Base-by-base conservation (phyloP, 2,113 vertebrate species). In the Oncorhynchus masou region DNA sequence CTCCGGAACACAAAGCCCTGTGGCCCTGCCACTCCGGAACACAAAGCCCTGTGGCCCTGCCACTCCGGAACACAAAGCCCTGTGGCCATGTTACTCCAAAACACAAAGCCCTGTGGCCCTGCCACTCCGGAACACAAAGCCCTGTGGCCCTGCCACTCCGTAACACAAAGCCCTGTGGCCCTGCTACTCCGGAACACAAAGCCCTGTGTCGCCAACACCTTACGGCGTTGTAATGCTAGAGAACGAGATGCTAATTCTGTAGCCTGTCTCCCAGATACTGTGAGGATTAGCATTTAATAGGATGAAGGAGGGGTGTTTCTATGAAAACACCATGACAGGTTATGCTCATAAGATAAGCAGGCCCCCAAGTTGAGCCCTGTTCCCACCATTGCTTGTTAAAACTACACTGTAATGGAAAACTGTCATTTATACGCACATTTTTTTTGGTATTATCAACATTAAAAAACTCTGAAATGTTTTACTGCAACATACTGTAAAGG, bases 131-230 rank as follows among this genome's bases (percentile, higher is more conserved):
- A 0, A 31, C 5, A 31, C 5, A 31, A 31, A 34, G 31, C 31
- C 5, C 5, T 34, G 31, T 34, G 31, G 5, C 31, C 31, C 31
- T 34, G 31, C 31, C 0, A 34, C 31, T 34, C 31, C 31, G 0
- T 5, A 1, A 34, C 31, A 34, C 31, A 34, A 34, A 34, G 31
- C 31, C 31, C 31, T 34, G 31, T 34, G 31, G 80, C 83, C 80
- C 79, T 72, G 70, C 71, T 22, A 71, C 57, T 60, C 20, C 15
- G 19, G 51, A 25, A 2, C 70, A 86, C 81, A 82, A 86, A 85
- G 82, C 83, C 68, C 72, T 77, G 84, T 86, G 83, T 80, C 84
- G 89, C 86, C 87, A 88, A 74, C 79, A 81, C 81, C 69, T 81
- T 70, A 70, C 71, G 78, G 27, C 71, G 76, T 87, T 80, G 81